Percentiles rank a stretch among this genome's conserved stretches.
Evolutionary conservation across 2,888 invertebrate genomes (phyloP).

Genomic region (Ichneumon xanthorius): DNA sequence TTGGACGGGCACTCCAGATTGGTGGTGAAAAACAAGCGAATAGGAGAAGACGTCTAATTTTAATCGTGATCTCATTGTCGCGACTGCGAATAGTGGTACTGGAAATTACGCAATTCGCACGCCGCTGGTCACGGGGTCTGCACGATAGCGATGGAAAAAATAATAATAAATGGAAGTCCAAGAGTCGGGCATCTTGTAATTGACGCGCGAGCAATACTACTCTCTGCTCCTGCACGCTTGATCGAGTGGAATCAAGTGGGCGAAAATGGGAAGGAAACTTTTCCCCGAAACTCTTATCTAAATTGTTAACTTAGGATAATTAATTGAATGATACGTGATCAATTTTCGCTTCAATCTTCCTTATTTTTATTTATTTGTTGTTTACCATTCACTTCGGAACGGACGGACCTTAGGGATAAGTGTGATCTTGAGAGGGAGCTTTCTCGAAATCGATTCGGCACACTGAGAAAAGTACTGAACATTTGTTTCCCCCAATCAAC

Average conservation of each 20-base stretch:
- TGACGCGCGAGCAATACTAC: no score
- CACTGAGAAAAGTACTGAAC: no score
- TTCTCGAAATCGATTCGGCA: no score
- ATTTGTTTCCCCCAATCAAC: no score
- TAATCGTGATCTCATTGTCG: constrained; percentile 70
- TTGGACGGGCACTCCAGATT: constrained; percentile 54
- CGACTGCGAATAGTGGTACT: background rate
- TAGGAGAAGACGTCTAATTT: constrained; percentile 71
- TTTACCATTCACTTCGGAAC: no score
- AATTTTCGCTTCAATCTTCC: no score
- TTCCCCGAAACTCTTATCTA: background rate
- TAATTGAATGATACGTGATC: background rate
- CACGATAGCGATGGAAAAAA: background rate
- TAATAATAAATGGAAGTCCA: background rate
- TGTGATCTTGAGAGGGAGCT: no score
- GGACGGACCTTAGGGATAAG: no score
- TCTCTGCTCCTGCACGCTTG: no score
- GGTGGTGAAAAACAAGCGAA: constrained; percentile 54
- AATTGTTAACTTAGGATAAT: background rate
- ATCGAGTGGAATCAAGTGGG: no score
- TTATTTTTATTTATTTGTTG: no score
- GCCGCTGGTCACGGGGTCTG: background rate
- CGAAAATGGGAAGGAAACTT: background rate
- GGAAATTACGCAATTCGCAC: constrained; percentile 30
- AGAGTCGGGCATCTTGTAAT: background rate